Evolutionary conservation across 1,140 invertebrate species (phyloP), one percentile per base, ranked within the genome.

Genomic region (Drosophila athabasca): DNA sequence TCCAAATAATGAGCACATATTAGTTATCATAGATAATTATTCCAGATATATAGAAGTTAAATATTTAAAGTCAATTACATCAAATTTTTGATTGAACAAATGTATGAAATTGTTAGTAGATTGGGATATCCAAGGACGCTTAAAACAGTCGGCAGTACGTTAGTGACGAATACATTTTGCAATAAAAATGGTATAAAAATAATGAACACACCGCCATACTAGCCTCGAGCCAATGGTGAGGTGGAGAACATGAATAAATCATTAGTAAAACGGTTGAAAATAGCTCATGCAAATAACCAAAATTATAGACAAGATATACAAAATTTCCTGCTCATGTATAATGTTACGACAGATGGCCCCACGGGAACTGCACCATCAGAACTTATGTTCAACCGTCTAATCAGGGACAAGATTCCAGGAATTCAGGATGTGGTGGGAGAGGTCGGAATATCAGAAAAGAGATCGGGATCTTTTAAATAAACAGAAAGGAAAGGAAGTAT

Each of bases 1-100:
- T 41, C 89, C 90, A 13, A 78, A 49, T 52, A 62, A 66, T 7
- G 68, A 91, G 7, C 81, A 90, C 62, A 60, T 80, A 57, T 64
- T 89, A 31, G 68, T 91, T 6, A 55, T 79, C 4, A 65, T 78
- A 2, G 64, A 79, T 65, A 79, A 82, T 45, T 76, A 76, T 50
- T 64, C 61, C 6, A 58, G 76, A 39, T 90, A 62, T 24, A 45
- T 62, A 13, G 24, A 62, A 44, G 59, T 44, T 46, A 49, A 62
- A 24, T 39, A 58, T 50, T 54, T 72, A 15, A 19, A 58, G 48
- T 52, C 31, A 29, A 24, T 43, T 43, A 2, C 6, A 26, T 55
- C n/a, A 2, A 55, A 44, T 8, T 26, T 13, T 13, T 55, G 26
- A 44, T 55, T 55, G 53, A 55, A 55, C 13, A 59, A 19, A 57